Base-by-base conservation (phyloP, 1,140 invertebrate species). In the Calephelis nemesis region DNA sequence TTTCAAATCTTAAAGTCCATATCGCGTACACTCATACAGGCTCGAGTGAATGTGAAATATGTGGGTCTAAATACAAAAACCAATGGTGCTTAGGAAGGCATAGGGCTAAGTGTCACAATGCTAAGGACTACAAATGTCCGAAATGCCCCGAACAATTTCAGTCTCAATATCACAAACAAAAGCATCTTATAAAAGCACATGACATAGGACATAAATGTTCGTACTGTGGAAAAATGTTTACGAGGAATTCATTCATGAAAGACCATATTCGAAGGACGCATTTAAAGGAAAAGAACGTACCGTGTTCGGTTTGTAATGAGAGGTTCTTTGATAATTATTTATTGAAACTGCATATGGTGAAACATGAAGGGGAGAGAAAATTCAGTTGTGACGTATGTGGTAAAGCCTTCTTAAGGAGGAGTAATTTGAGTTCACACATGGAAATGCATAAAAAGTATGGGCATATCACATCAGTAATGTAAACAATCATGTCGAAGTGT, bases 361-460 rank as follows among this genome's bases (percentile, higher is more conserved):
- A 93, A 30, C 95, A 96, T 72, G 93, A 94, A 5, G 94, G 94
- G 0, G 94, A 94, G 64, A 90, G 93, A 47, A 93, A 93, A 4
- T 94, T 94, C 63, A 86, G 82, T 47, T 94, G 94, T 72, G 81
- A 90, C 19, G 82, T 93, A 5, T 95, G 95, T 74, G 89, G 92
- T 7, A 93, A 94, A 65, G 79, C 93, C 4, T 95, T 95, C 78
- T 93, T 94, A 4, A 92, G 95, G 39, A 64, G 75, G 1, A 88
- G 79, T 39, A 91, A 91, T 70, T 73, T 91, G 63, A 79, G 71
- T 13, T 78, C 78, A 1, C 88, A 91, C 67, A 87, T 81, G 72
- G 81, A 84, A 47, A 85, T 87, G 81, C 85, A 90, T 71, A 90
- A 89, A 12, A 89, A 87, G 58, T 86, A 89, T 58, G 85, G 85